Conservation (phyloP, 2,888 invertebrate genomes). For the Schizotus pectinicornis region DNA sequence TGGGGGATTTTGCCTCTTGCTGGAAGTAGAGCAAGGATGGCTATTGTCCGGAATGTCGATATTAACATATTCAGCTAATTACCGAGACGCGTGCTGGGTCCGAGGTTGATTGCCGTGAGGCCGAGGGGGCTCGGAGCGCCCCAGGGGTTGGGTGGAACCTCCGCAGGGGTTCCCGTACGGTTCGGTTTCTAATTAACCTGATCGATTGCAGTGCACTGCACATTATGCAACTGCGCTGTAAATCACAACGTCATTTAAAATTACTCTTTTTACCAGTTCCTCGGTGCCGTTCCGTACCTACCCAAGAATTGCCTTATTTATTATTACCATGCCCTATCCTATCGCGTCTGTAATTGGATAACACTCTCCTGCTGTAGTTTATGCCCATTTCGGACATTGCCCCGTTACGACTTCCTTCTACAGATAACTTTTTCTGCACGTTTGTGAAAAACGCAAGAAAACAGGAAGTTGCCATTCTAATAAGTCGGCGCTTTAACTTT, state of each 20-base stretch:
- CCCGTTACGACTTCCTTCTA: too few species aligned
- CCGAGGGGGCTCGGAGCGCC: conserved; percentile 41
- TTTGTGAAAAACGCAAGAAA: too few species aligned
- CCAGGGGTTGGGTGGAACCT: conserved; percentile 49
- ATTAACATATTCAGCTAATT: conserved; percentile 46
- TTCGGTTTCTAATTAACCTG: conserved; percentile 57
- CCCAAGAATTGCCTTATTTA: conserved; percentile 13
- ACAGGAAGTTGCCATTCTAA: too few species aligned
- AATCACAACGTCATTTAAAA: conserved; percentile 42
- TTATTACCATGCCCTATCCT: conserved; percentile 1
- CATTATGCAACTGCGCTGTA: conserved; percentile 42
- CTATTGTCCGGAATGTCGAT: conserved; percentile 37
- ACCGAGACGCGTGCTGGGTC: conserved; percentile 40
- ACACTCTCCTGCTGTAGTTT: neutral
- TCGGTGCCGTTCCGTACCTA: conserved; percentile 6
- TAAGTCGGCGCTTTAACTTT: too few species aligned
- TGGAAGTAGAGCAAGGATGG: too few species aligned
- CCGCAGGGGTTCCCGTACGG: conserved; percentile 48
- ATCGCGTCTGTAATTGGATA: conserved; percentile 20
- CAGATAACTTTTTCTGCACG: too few species aligned
- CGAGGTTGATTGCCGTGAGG: neutral
- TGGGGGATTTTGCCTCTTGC: too few species aligned
- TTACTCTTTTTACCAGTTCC: conserved; percentile 29
- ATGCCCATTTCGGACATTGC: too few species aligned
- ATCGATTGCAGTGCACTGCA: conserved; percentile 50